These are phyloP conservation scores for Neoitamus cyanurus DNA, from an alignment of 2,888 invertebrate genomes.

Conservation along the genomic window DNA sequence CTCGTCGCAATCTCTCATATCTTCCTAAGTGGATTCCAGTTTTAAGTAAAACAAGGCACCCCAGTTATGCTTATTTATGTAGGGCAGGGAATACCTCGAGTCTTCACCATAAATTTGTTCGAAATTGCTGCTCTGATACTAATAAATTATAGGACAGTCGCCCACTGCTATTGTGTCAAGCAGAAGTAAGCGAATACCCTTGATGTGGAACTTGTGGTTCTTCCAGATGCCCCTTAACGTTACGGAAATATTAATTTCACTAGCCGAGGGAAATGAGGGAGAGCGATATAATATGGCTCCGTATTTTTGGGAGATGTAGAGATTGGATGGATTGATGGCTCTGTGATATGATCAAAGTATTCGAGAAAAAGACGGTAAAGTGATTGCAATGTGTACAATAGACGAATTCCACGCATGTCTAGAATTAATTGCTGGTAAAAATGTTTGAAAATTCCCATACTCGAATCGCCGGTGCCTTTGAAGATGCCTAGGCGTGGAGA, in stretches of 20 bases:
- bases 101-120: background rate
- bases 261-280: background rate
- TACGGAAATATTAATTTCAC: background rate
- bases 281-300: background rate
- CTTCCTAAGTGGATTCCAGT: conserved; percentile 21
- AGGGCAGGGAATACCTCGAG: background rate
- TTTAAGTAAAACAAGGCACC: conserved; percentile 22
- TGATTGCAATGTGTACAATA: no score
- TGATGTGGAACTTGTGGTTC: background rate
- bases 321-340: no score
- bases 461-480: no score
- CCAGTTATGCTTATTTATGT: conserved; percentile 18
- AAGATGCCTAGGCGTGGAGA: no score
- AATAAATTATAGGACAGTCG: background rate
- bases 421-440: no score
- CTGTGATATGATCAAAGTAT: no score
- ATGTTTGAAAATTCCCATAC: no score
- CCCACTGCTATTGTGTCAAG: background rate
- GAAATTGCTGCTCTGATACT: background rate
- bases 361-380: no score
- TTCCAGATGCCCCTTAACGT: background rate
- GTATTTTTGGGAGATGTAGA: no score
- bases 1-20: conserved; percentile 20
- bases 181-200: background rate
- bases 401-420: no score